Percentiles rank a stretch among this genome's conserved stretches.
Evolutionary conservation across 2,888 invertebrate genomes (phyloP).

Genomic region (Uropetala carovei): DNA sequence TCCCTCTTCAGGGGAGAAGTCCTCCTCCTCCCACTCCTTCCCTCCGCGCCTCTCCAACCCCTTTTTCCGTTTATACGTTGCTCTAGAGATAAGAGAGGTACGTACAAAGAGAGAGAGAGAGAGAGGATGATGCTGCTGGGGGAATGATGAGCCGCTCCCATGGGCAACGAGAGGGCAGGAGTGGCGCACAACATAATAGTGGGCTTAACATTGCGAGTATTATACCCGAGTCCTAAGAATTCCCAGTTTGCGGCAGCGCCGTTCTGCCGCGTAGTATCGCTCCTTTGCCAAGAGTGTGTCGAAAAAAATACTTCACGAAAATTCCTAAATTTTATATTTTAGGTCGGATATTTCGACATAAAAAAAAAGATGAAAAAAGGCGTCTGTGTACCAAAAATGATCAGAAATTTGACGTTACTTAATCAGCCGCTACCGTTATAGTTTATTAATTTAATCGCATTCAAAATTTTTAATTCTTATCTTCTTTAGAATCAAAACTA

Average conservation of each 20-base stretch:
- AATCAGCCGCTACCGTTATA: too few species aligned
- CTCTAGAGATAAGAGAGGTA: slow-evolving; percentile 23
- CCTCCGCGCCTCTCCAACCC: not conserved
- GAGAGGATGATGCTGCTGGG: not conserved
- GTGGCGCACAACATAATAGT: slow-evolving; percentile 23
- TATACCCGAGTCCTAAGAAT: not conserved
- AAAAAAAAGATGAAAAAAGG: too few species aligned
- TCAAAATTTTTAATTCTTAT: too few species aligned
- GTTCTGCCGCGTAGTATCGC: not conserved
- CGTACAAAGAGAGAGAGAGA: not conserved
- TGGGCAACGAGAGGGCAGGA: slow-evolving; percentile 20
- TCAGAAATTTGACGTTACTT: too few species aligned
- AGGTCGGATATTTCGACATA: too few species aligned
- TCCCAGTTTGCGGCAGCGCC: not conserved
- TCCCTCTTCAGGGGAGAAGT: not conserved
- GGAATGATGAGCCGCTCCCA: slow-evolving; percentile 47
- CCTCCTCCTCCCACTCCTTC: not conserved
- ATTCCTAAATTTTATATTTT: too few species aligned
- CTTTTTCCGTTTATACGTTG: slow-evolving; percentile 6
- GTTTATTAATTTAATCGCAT: too few species aligned
- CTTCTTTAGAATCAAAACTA: too few species aligned
- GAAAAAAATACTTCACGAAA: too few species aligned
- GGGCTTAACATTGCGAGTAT: slow-evolving; percentile 7
- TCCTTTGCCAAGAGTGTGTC: too few species aligned
- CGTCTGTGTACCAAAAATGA: too few species aligned